Conservation (phyloP, 1,140 invertebrate genomes). For the Drosophila orena region DNA sequence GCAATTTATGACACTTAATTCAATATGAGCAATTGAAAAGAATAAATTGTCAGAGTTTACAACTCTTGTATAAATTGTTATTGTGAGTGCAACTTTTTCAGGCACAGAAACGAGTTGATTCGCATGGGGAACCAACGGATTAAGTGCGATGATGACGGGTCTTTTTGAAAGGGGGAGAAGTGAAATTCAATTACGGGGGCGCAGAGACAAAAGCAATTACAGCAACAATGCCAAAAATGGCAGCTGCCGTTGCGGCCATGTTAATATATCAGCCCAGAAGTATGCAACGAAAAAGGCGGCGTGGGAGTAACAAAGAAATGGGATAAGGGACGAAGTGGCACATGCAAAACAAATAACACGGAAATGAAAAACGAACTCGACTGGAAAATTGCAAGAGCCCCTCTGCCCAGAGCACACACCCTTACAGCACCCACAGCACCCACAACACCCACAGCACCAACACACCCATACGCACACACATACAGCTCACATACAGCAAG, state of each 20-base stretch:
- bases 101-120: slow-evolving; percentile 5
- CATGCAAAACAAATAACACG: slow-evolving; percentile 78
- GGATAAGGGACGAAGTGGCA: slow-evolving; percentile 18
- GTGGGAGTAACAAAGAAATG: slow-evolving; percentile 40
- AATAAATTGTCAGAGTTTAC: too few species aligned
- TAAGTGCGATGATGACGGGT: slow-evolving; percentile 30
- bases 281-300: slow-evolving; percentile 32
- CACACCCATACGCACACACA: slow-evolving; percentile 17
- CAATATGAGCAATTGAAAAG: too few species aligned
- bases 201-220: slow-evolving; percentile 61
- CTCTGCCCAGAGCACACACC: slow-evolving; percentile 11
- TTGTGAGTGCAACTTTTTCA: not conserved
- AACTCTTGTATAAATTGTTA: not conserved
- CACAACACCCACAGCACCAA: slow-evolving; percentile 35
- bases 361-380: slow-evolving; percentile 81
- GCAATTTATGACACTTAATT: too few species aligned
- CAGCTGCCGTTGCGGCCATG: slow-evolving; percentile 57
- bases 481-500: slow-evolving; percentile 8
- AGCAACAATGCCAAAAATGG: slow-evolving; percentile 64
- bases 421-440: not conserved
- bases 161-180: slow-evolving; percentile 10
- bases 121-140: slow-evolving; percentile 15
- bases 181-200: slow-evolving; percentile 75
- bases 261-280: slow-evolving; percentile 68
- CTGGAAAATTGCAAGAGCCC: slow-evolving; percentile 74